Conservation (phyloP, 2,888 invertebrate species). For the Limnephilus auricula region DNA sequence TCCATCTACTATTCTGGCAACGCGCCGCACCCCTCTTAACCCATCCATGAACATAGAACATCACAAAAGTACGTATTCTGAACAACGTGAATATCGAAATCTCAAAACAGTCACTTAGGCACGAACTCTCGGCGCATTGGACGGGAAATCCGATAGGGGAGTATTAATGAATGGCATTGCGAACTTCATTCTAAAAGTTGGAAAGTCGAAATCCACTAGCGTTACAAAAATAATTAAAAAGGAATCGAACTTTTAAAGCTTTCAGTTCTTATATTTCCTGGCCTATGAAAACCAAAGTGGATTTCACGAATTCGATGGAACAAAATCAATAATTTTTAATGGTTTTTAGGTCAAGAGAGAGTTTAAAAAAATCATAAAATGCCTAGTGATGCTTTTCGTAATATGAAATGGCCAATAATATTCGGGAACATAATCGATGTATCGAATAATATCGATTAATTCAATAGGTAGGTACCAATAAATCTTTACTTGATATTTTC, state of each 20-base stretch:
- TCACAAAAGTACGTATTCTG: neutral
- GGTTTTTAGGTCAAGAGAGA: neutral
- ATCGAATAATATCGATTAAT: neutral
- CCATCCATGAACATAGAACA: neutral
- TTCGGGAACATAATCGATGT: neutral
- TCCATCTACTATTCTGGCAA: constrained; percentile 7
- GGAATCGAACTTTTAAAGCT: neutral
- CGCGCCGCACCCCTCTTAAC: neutral
- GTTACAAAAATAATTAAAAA: neutral
- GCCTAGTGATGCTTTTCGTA: neutral
- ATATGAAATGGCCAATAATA: too few species aligned
- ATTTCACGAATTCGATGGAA: neutral
- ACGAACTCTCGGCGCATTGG: constrained; percentile 25
- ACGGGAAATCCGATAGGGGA: constrained; percentile 40
- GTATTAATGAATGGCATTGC: constrained; percentile 34
- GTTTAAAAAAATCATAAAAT: neutral
- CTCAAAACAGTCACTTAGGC: constrained; percentile 45
- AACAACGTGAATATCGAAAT: constrained; percentile 44
- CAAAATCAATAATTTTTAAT: neutral
- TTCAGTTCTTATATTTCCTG: neutral
- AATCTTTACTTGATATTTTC: too few species aligned
- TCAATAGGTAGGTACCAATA: too few species aligned
- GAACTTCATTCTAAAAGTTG: constrained; percentile 38
- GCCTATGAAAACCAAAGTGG: neutral
- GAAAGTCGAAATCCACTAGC: constrained; percentile 16